Evolutionary conservation across 2,888 invertebrate genomes (phyloP), one percentile per base, ranked within the genome.

Genomic region (Chalcis sispes): DNA sequence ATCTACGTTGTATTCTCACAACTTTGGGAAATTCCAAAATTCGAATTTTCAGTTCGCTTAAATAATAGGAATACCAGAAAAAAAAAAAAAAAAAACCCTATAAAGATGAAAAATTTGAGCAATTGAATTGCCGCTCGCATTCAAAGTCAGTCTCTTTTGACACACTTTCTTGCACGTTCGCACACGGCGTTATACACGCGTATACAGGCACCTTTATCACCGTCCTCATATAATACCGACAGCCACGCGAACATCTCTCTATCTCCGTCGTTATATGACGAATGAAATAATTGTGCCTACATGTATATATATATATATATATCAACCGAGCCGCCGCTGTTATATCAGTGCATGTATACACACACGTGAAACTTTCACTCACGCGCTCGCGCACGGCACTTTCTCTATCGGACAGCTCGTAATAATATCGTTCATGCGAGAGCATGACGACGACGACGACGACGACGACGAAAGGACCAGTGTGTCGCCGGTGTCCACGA

Each of bases 271-370:
- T n/a, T 13, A 20, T 29, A 40, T 15, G 58, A 40, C 59, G 42
- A 36, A 72, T 65, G 64, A 64, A 72, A 65, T 72, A 72, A 72
- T 73, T 59, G 50, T n/a, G 10, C 42, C 23, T 46, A 36, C 4
- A 36, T 36, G 54, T 20, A 4, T 59, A 13, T 58, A 15, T 58
- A n/a, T 15, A 8, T 10, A 2, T 1, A 8, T 10, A 20, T 36
- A n/a, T 62, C 10, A n/a, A 18, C 29, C 36, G 46, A 18, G 32
- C 50, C 23, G n/a, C 58, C 4, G 7, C 25, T 59, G 48, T 59
- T 66, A 67, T 66, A 74, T 61, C 61, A 58, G 50, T 56, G 52
- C 10, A n/a, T 32, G 0, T 25, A 32, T 15, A 15, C 36, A 13
- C 40, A 54, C 42, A 27, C 32, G 36, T 8, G 15, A 3, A 62